Base-by-base conservation (phyloP, 2,888 invertebrate species). In the Catocala fraxini region DNA sequence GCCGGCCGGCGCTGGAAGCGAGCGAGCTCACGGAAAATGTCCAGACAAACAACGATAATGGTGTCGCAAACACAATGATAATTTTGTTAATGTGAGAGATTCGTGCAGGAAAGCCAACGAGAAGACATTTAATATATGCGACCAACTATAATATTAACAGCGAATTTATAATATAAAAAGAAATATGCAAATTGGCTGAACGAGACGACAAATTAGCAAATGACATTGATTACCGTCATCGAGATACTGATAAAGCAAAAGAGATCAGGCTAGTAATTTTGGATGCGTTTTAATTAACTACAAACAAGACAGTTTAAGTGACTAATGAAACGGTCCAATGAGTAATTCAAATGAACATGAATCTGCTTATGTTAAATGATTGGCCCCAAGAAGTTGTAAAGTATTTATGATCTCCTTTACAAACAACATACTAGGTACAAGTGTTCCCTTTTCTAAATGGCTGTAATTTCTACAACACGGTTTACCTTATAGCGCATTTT, bases 11-110 rank as follows among this genome's bases (percentile, higher is more conserved):
- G 83, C 84, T 87, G 85, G 84, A 85, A 81, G 86, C 88, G 87
- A 85, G 84, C 85, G 80, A 82, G 84, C 90, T 87, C 86, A 84
- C 88, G 90, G 90, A 89, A 91, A 92, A 90, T 86, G 84, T 86
- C 84, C 89, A 90, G 86, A 90, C 92, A 91, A 91, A 91, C 90
- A 91, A 86, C 84, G 88, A 88, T 89, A 91, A 87, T 88, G 79
- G 69, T 82, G 82, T 80, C 79, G 80, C 83, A 82, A 85, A 85
- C 72, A 82, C 77, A 82, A 81, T 81, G 81, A 87, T 87, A 88
- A 77, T 65, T 75, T 66, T 66, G 67, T 75, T 64, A 65, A 68
- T 75, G 72, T 68, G 65, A 72, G 62, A 75, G 65, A 75, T 72
- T 68, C 70, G 55, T 66, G 56, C 63, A 68, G 63, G 62, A 78